Evolutionary conservation across 2,888 invertebrate genomes (phyloP).

Genomic region (Euplagia quadripunctaria): DNA sequence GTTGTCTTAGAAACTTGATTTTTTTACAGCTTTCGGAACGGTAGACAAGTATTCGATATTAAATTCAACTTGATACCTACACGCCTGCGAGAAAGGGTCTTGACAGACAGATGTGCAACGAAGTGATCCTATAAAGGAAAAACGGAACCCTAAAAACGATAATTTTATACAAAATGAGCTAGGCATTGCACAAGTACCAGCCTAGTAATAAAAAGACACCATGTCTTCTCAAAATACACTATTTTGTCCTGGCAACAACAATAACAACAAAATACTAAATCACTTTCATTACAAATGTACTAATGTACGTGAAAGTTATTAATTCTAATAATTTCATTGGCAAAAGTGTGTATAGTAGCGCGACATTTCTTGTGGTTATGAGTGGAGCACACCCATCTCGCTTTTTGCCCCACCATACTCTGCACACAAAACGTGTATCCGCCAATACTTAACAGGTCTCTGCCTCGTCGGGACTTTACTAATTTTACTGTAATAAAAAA

Average conservation of each 20-base stretch:
- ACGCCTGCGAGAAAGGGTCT: too few species aligned
- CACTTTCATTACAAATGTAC: background rate
- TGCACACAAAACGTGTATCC: slow-evolving; percentile 57
- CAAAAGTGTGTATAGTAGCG: slow-evolving; percentile 50
- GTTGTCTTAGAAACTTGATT: too few species aligned
- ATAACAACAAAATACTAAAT: background rate
- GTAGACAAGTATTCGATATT: too few species aligned
- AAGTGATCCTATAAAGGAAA: too few species aligned
- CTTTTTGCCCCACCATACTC: slow-evolving; percentile 36
- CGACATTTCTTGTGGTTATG: slow-evolving; percentile 57
- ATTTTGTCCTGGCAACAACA: background rate
- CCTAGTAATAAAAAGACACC: background rate
- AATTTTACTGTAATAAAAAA: slow-evolving; percentile 46
- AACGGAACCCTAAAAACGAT: too few species aligned
- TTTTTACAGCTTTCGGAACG: too few species aligned
- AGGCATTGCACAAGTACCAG: too few species aligned
- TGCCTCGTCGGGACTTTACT: slow-evolving; percentile 55
- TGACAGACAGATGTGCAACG: too few species aligned
- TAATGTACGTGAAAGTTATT: slow-evolving; percentile 51
- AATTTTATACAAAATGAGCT: too few species aligned
- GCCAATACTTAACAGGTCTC: slow-evolving; percentile 41
- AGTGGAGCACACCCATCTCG: slow-evolving; percentile 60
- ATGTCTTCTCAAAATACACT: background rate
- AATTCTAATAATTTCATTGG: slow-evolving; percentile 43
- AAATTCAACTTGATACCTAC: too few species aligned